Base-by-base conservation (phyloP, 2,888 invertebrate genomes). In the Erebia epiphron region DNA sequence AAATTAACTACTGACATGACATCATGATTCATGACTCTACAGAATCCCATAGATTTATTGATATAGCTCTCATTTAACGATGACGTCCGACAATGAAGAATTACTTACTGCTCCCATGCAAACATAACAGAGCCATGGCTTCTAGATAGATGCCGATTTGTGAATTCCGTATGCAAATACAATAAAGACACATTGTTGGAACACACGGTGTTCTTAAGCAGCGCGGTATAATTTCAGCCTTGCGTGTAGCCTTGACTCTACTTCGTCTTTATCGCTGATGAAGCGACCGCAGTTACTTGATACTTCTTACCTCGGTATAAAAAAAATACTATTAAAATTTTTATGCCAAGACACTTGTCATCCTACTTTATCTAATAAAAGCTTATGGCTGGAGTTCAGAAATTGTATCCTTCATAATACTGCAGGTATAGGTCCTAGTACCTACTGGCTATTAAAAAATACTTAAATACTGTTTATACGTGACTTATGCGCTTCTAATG, bases 171-270 rank as follows among this genome's bases (percentile, higher is more conserved):
- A 68, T 68, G 57, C 71, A 74, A 73, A 73, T 65, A 71, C 46
- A 21, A 70, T 71, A 68, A 72, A 68, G 72, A 74, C 73, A 74
- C 75, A 70, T 68, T 71, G 72, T 75, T 74, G 71, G 71, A 67
- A 69, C 70, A 66, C 49, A 63, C 67, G 60, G 60, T 65, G 71
- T 75, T 77, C 76, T 78, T 74, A 73, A 75, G 72, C 57, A 74
- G 73, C 72, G 80, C 72, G 80, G 77, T 82, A 81, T 80, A 78
- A 80, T 76, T 80, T 77, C 81, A 86, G 82, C 91, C 90, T 91
- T 86, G 88, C 78, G 77, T 79, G 77, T 80, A 83, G 80, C 90
- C 89, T 91, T 90, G 88, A 87, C 84, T 90, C 90, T 80, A 82
- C 81, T 85, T 85, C 83, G 85, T 87, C 83, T 86, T 86, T 84